Conservation (phyloP, 2,113 vertebrate genomes). For the Ginglymostoma cirratum region DNA sequence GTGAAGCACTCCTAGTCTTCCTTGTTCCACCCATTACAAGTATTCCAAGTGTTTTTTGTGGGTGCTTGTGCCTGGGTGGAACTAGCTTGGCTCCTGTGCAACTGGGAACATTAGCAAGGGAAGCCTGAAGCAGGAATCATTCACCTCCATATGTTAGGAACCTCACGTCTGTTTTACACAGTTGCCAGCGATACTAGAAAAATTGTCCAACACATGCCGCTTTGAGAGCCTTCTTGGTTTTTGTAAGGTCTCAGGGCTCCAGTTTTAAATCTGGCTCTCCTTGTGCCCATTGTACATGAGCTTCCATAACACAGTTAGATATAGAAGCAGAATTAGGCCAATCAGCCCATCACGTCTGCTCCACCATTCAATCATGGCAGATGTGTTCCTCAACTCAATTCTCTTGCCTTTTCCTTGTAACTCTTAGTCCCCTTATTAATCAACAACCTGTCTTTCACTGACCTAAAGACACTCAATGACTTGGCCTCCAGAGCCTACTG, state of each 20-base stretch:
- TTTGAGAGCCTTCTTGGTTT: no score
- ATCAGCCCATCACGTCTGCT: no score
- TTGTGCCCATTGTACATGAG: neutral
- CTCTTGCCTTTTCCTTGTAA: no score
- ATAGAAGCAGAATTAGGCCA: no score
- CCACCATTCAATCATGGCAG: no score
- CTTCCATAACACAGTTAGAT: no score
- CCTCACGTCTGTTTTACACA: neutral
- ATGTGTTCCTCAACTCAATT: no score
- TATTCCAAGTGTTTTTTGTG: neutral
- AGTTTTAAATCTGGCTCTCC: neutral
- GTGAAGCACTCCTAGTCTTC: neutral
- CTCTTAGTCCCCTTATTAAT: no score
- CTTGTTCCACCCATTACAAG: neutral
- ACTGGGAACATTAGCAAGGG: neutral
- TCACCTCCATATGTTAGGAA: neutral
- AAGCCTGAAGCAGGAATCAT: neutral
- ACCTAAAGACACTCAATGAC: no score
- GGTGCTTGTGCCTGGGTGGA: neutral
- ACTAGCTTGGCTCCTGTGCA: neutral
- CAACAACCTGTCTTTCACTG: no score
- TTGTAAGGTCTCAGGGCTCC: no score
- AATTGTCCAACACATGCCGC: neutral
- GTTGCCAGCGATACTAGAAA: neutral
- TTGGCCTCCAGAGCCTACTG: no score